Percentiles rank a stretch among this genome's conserved stretches.
phyloP scores from a whole-genome alignment of 2,888 invertebrate genomes.

The Adelphocoris suturalis region DNA sequence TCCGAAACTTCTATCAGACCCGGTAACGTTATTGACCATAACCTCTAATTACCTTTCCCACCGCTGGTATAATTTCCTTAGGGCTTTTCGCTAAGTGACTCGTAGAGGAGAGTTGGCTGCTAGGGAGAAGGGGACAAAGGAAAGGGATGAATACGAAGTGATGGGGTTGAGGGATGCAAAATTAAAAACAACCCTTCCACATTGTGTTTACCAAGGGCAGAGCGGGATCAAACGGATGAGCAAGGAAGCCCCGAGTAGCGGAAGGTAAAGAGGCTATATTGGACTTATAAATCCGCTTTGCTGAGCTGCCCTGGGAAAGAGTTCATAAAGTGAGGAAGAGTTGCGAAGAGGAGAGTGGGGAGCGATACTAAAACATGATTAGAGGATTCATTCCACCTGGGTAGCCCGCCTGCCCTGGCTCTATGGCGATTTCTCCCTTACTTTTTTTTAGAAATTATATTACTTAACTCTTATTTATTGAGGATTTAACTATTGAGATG shows the following conservation, averaged over 20 bases:
- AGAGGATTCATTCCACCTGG: slow-evolving; percentile 28
- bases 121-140: background rate
- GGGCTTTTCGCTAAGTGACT: background rate
- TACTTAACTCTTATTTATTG: slow-evolving; percentile 8
- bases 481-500: slow-evolving; percentile 1
- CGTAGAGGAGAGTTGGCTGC: background rate
- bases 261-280: slow-evolving; percentile 36
- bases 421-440: background rate
- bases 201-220: slow-evolving; percentile 23
- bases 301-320: slow-evolving; percentile 26
- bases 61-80: background rate
- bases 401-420: background rate
- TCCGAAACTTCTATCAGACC: background rate
- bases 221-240: slow-evolving; percentile 30
- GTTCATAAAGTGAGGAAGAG: slow-evolving; percentile 21
- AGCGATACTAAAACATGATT: slow-evolving; percentile 37
- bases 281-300: slow-evolving; percentile 34
- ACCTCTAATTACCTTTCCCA: slow-evolving; percentile 47
- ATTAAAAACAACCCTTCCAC: slow-evolving; percentile 31
- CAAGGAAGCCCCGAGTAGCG: background rate
- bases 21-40: slow-evolving; percentile 44
- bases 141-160: background rate
- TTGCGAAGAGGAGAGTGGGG: slow-evolving; percentile 3
- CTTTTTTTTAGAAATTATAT: background rate
- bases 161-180: slow-evolving; percentile 26